Evolutionary conservation across 2,797 vertebrate genomes (phyloP).

Genomic region (Helicolenus hilgendorfi): DNA sequence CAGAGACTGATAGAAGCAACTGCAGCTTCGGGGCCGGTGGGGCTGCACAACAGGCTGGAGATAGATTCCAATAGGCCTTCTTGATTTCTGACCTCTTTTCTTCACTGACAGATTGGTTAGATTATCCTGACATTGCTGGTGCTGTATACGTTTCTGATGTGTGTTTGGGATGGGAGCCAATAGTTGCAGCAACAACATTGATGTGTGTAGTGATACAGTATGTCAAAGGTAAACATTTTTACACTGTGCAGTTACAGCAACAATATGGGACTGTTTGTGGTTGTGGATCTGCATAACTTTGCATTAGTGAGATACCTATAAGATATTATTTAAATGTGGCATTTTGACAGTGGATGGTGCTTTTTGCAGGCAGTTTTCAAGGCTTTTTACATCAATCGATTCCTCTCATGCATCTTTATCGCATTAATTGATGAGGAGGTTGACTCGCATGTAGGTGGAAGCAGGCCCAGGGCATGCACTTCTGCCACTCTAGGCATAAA

Average conservation of each 20-base stretch:
- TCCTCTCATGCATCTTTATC: no score
- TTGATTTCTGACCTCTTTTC: slow-evolving; percentile 54
- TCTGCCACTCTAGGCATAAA: no score
- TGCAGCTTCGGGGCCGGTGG: slow-evolving; percentile 15
- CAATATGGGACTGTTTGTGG: neutral
- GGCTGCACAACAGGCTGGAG: slow-evolving; percentile 32
- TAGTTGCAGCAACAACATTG: neutral
- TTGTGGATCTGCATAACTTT: neutral
- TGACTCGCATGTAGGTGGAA: no score
- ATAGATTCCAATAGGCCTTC: slow-evolving; percentile 41
- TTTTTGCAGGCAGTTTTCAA: no score
- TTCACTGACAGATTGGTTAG: slow-evolving; percentile 38
- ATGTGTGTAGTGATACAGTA: neutral
- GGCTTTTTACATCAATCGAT: no score
- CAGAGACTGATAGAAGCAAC: slow-evolving; percentile 60
- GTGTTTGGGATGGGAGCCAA: neutral
- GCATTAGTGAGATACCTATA: neutral
- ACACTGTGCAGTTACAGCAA: neutral
- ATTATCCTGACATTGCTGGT: slow-evolving; percentile 13
- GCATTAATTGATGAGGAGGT: no score
- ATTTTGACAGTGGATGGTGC: neutral
- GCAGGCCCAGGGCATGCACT: no score
- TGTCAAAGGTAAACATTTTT: neutral
- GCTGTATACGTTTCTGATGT: slow-evolving; percentile 11
- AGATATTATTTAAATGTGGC: neutral